phyloP scores from a whole-genome alignment of 2,797 vertebrate species.

The Anguilla pacifica region DNA sequence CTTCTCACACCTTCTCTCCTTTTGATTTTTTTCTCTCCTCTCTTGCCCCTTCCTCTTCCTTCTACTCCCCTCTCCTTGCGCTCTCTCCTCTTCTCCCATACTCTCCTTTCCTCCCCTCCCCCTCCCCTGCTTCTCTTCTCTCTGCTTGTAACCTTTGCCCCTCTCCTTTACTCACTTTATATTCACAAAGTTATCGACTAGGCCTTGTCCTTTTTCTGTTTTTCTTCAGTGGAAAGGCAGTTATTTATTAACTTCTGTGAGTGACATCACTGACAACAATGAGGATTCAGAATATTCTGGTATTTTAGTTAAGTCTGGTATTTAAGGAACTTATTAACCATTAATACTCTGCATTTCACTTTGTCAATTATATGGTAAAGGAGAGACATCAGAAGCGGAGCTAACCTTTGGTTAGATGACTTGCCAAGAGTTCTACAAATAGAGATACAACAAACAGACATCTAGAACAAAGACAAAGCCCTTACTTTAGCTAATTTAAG shows the following conservation, averaged over 20 bases:
- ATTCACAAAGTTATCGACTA: background rate
- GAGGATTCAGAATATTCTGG: background rate
- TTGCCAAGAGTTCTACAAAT: background rate
- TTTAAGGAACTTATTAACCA: background rate
- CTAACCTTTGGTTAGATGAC: background rate
- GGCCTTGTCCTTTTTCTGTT: background rate
- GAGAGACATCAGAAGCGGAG: background rate
- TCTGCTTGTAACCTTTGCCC: background rate
- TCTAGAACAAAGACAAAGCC: background rate
- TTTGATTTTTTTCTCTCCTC: background rate
- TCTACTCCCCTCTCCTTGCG: background rate
- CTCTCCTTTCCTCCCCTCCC: background rate
- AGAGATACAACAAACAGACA: background rate
- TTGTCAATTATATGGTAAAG: background rate
- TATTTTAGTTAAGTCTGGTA: background rate
- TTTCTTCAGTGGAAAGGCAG: background rate
- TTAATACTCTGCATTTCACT: background rate
- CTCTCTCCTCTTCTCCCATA: background rate
- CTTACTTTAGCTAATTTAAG: background rate
- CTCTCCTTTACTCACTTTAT: background rate
- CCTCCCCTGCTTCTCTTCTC: background rate
- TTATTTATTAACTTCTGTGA: slow-evolving; percentile 1
- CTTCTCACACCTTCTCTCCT: background rate
- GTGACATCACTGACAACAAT: background rate
- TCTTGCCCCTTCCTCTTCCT: background rate